Conservation (phyloP, 1,140 invertebrate species). For the Oncopodura yosiiana region DNA sequence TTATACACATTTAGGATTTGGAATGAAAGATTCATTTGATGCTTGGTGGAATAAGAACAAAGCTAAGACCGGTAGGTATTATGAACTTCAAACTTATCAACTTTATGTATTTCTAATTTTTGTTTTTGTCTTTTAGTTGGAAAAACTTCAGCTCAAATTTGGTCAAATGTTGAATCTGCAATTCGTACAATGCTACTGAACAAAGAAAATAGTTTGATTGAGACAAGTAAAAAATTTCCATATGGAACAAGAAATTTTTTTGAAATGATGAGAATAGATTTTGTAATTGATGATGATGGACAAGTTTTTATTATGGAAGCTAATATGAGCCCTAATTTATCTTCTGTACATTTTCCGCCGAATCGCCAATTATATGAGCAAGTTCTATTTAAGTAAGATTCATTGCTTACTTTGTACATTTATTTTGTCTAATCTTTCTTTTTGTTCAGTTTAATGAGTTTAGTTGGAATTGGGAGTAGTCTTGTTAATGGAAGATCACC, state of each 20-base stretch:
- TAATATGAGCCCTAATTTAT: slow-evolving; percentile 96
- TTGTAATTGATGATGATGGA: slow-evolving; percentile 78
- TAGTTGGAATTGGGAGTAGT: slow-evolving; percentile 63
- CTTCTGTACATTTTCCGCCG: slow-evolving; percentile 78
- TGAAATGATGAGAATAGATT: slow-evolving; percentile 87
- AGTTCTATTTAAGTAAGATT: slow-evolving; percentile 76
- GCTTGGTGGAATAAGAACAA: slow-evolving; percentile 38
- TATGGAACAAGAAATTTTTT: slow-evolving; percentile 64
- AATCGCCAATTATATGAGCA: slow-evolving; percentile 87
- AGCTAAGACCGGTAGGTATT: not conserved
- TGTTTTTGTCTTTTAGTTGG: slow-evolving; percentile 40
- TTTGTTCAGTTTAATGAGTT: slow-evolving; percentile 68
- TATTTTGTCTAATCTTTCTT: no score
- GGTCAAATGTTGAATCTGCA: slow-evolving; percentile 68
- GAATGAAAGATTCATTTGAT: slow-evolving; percentile 80
- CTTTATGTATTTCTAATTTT: not conserved
- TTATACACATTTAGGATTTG: slow-evolving; percentile 64
- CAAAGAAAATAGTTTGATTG: slow-evolving; percentile 56
- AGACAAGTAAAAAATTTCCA: slow-evolving; percentile 42
- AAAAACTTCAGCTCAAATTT: slow-evolving; percentile 62
- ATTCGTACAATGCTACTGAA: slow-evolving; percentile 60
- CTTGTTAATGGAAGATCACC: slow-evolving; percentile 32
- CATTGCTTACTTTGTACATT: no score
- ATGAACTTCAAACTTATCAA: not conserved
- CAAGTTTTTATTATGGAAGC: slow-evolving; percentile 88